Conservation (phyloP, 1,140 invertebrate genomes). For the Venturia canescens region DNA sequence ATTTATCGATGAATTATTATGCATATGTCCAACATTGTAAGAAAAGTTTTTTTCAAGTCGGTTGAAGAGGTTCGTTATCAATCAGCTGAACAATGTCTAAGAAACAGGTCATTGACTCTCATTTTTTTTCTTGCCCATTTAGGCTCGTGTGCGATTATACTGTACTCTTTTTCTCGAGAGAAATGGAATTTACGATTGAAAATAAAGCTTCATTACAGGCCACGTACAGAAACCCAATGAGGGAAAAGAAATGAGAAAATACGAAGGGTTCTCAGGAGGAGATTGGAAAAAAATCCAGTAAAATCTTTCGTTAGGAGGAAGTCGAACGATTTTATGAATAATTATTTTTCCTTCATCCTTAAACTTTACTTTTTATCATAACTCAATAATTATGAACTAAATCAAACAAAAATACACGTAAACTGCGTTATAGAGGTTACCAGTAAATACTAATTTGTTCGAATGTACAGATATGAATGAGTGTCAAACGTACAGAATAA, state of each 20-base stretch:
- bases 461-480: not conserved
- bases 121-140: not conserved
- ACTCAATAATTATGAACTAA: not conserved
- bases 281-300: not conserved
- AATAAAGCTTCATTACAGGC: not conserved
- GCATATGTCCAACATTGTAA: not conserved
- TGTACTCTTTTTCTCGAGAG: not conserved
- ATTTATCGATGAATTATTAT: no score
- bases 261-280: not conserved
- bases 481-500: not conserved
- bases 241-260: not conserved
- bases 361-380: no score
- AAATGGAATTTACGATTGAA: constrained; percentile 10
- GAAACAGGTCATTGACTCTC: not conserved
- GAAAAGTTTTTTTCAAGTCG: not conserved
- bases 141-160: not conserved
- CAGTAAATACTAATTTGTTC: not conserved
- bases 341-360: no score
- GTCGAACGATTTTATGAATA: no score
- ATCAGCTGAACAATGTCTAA: no score
- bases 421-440: not conserved
- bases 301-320: no score
- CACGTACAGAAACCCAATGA: not conserved
- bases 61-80: not conserved
- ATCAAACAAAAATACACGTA: not conserved